Evolutionary conservation across 2,888 invertebrate species (phyloP).

Genomic region (Nomada fabriciana): DNA sequence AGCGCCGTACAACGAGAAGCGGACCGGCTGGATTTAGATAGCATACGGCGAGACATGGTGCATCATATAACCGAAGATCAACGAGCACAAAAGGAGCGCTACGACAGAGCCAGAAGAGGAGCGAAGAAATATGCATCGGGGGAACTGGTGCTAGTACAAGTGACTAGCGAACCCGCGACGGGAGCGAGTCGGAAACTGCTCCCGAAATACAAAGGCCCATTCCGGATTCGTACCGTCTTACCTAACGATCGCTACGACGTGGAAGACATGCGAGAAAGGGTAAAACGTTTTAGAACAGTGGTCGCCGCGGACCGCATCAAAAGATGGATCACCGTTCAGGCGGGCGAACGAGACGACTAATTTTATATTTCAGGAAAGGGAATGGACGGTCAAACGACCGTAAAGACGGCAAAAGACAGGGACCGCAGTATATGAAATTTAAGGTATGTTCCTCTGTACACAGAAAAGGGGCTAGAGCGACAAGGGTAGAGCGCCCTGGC

Average conservation of each 20-base stretch:
- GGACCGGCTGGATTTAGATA: background rate
- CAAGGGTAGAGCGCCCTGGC: too few relatives aligned
- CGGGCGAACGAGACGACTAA: too few relatives aligned
- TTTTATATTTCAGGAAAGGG: too few relatives aligned
- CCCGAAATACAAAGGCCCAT: constrained; percentile 8
- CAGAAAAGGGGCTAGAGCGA: too few relatives aligned
- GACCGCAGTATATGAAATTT: too few relatives aligned
- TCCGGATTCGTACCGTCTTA: background rate
- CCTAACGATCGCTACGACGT: constrained; percentile 29
- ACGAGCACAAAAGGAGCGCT: constrained; percentile 8
- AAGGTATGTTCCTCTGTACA: too few relatives aligned
- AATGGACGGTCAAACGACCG: too few relatives aligned
- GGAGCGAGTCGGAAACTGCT: constrained; percentile 8
- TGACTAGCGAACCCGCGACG: background rate
- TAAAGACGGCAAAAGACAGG: too few relatives aligned
- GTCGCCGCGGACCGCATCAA: constrained; percentile 6
- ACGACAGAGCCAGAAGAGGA: background rate
- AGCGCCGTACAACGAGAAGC: background rate
- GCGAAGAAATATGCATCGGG: background rate
- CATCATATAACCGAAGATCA: background rate
- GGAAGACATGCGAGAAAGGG: constrained; percentile 4
- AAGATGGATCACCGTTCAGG: background rate
- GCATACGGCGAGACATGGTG: background rate
- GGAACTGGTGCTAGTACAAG: background rate
- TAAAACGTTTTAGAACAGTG: background rate